Evolutionary conservation across 2,888 invertebrate genomes (phyloP).

Genomic region (Ceramica pisi): DNA sequence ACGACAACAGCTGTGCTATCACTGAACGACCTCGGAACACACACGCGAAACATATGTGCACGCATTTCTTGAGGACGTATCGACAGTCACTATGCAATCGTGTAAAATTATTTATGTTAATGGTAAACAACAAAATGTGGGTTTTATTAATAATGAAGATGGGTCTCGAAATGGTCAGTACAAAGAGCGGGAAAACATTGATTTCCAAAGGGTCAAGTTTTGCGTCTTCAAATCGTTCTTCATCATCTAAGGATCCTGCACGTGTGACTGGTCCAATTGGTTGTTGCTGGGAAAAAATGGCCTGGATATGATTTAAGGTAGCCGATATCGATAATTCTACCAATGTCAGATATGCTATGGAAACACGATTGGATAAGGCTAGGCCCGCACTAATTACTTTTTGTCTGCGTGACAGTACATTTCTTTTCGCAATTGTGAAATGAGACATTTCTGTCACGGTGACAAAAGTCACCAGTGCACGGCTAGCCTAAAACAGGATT

Average conservation of each 20-base stretch:
- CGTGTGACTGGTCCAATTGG: not conserved
- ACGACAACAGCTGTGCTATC: conserved; percentile 46
- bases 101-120: not conserved
- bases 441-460: too few relatives aligned
- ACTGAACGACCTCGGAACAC: conserved; percentile 35
- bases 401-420: too few relatives aligned
- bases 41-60: conserved; percentile 27
- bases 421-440: too few relatives aligned
- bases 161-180: not conserved
- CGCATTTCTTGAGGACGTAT: conserved; percentile 33
- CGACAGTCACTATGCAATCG: not conserved
- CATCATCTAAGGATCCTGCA: not conserved
- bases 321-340: too few relatives aligned
- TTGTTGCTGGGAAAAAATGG: not conserved
- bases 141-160: not conserved
- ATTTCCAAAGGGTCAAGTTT: too few relatives aligned
- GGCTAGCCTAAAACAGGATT: too few relatives aligned
- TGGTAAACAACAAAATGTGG: not conserved
- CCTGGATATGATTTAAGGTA: too few relatives aligned
- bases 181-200: not conserved
- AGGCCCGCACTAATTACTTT: too few relatives aligned
- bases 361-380: too few relatives aligned
- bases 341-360: too few relatives aligned
- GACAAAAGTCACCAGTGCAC: too few relatives aligned
- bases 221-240: too few relatives aligned